Base-by-base conservation (phyloP, 2,113 vertebrate genomes). In the Tiliqua scincoides region DNA sequence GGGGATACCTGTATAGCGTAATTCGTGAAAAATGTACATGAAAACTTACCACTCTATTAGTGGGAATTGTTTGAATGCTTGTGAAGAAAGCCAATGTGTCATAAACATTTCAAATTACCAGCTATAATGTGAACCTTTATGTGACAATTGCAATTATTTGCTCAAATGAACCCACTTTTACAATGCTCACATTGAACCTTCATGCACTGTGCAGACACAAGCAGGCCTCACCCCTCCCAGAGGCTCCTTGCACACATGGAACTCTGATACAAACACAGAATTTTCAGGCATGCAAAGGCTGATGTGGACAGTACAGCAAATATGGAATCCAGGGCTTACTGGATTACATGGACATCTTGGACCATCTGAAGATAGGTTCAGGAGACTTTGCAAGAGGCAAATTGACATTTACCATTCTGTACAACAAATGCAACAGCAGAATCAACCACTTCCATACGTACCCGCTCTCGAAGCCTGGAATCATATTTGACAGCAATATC, bases 391-490 rank as follows among this genome's bases (percentile, higher is more conserved):
- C 15, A 57, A 11, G 54, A 48, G 43, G 43, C 8, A 48, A 48
- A 48, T 48, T 48, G 8, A 8, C 43, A 48, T 57, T 57, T 17
- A 57, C 15, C 2, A 57, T 57, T 57, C 54, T 57, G 54, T 17
- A 57, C 2, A 57, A 57, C 54, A 57, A 57, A 57, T 57, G 54
- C 73, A 65, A 87, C 35, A 89, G 32, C 27, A 37, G 76, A 40
- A 61, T 86, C 10, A 79, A 52, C 4, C 23, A 63, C 17, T 30
- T 63, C 6, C 4, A 43, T 43, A 95, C 97, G 97, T 91, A 99
- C 99, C 95, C 98, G 96, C 92, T 99, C 99, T 90, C 98, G 96
- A 87, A 99, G 98, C 94, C 98, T 96, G 37, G 96, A 92, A 85
- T 99, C 98, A 77, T 94, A 96, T 40, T 95, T 92, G 88, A 99